These are phyloP conservation scores for Cyprinella venusta DNA, from an alignment of 2,797 vertebrate species.

Conservation along the genomic window DNA sequence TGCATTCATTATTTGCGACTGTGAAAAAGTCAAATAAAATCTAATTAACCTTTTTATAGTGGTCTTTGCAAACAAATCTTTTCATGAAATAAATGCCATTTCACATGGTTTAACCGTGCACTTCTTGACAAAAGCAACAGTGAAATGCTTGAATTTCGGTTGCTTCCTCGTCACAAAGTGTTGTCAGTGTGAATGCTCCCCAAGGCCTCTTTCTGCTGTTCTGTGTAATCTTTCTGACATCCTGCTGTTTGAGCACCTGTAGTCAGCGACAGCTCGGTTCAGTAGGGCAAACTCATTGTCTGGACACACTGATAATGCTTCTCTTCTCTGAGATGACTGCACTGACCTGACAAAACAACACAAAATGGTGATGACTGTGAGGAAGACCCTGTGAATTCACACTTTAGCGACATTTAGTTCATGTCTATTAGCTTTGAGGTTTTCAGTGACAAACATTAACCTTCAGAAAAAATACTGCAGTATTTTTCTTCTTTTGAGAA, in stretches of 20 bases:
- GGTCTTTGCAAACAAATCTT: background rate
- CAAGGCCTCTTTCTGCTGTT: background rate
- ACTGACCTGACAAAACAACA: constrained; percentile 20
- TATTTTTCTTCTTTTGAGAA: background rate
- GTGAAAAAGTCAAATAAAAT: background rate
- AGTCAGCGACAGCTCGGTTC: constrained; percentile 45
- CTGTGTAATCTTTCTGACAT: constrained; percentile 44
- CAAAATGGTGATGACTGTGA: constrained; percentile 7
- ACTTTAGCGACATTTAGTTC: background rate
- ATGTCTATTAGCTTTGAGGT: background rate
- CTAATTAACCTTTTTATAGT: background rate
- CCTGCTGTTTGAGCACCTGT: constrained; percentile 65
- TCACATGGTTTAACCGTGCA: background rate
- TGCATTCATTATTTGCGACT: background rate
- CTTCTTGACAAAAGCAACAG: background rate
- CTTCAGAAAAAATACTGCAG: background rate
- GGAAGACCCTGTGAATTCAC: background rate
- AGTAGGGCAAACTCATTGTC: constrained; percentile 43
- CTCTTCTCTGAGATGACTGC: background rate
- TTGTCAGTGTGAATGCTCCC: constrained; percentile 7
- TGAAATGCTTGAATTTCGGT: background rate
- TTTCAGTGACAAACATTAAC: background rate
- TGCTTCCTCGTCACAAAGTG: background rate
- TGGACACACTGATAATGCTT: background rate
- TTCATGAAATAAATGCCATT: background rate